Conservation (phyloP, 2,113 vertebrate species). For the Lepus timidus region DNA sequence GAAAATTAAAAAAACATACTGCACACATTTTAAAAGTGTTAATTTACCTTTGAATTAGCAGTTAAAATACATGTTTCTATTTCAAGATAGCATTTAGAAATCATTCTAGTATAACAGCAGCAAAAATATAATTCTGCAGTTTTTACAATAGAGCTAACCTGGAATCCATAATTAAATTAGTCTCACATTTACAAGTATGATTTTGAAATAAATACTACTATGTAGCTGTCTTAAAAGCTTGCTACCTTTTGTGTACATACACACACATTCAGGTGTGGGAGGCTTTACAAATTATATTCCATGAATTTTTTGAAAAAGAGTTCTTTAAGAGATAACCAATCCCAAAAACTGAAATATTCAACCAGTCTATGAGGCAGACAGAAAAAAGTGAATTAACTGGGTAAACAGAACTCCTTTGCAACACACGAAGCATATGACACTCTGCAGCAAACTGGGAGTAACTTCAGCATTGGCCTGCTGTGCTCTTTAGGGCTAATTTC, state of each 20-base stretch:
- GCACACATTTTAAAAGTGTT: no score
- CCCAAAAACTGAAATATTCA: not conserved
- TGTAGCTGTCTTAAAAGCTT: not conserved
- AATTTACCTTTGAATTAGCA: no score
- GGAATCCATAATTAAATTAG: not conserved
- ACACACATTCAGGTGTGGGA: not conserved
- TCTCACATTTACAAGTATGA: constrained; percentile 31
- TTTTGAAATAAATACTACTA: not conserved
- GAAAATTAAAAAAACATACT: no score
- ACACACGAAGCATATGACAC: not conserved
- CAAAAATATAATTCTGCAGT: no score
- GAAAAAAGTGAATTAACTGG: no score
- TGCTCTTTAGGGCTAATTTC: not conserved
- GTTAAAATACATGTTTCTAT: no score
- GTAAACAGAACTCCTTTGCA: not conserved
- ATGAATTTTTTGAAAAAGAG: not conserved
- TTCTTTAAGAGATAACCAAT: not conserved
- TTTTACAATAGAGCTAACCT: constrained; percentile 17
- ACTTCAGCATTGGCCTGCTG: not conserved
- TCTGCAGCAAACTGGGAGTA: not conserved
- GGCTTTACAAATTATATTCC: not conserved
- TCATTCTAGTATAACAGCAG: no score
- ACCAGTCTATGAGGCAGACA: not conserved
- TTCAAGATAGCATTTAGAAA: no score
- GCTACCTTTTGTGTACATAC: not conserved